Percentiles rank a stretch among this genome's conserved stretches.
Evolutionary conservation across 2,797 vertebrate species (phyloP).

Genomic region (Chelidonichthys spinosus): DNA sequence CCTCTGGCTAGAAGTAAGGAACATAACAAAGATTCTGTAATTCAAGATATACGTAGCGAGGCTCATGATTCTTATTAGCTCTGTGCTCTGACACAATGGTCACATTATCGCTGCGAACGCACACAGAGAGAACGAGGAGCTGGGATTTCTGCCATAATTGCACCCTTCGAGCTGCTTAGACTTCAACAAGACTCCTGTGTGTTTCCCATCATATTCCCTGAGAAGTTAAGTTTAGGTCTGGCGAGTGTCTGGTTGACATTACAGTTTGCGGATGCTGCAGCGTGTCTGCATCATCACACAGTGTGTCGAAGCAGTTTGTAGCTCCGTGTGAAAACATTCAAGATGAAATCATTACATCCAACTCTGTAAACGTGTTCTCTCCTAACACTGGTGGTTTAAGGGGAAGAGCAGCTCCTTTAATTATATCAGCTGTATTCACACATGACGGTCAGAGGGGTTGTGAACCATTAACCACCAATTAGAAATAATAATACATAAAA

Average conservation of each 20-base stretch:
- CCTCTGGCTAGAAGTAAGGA: background rate
- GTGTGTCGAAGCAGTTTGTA: slow-evolving; percentile 9
- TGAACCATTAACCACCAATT: background rate
- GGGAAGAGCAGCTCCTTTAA: background rate
- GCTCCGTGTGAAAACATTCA: slow-evolving; percentile 4
- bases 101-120: slow-evolving; percentile 21
- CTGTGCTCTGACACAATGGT: slow-evolving; percentile 21
- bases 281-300: background rate
- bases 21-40: slow-evolving; percentile 2
- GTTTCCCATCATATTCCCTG: slow-evolving; percentile 3
- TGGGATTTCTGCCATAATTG: slow-evolving; percentile 6
- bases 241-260: slow-evolving; percentile 2
- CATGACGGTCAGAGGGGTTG: background rate
- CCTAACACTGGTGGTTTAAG: background rate
- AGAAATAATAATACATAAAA: background rate
- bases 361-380: background rate
- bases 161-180: background rate
- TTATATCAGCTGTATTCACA: background rate
- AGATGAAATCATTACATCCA: background rate
- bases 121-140: background rate
- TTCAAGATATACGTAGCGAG: slow-evolving; percentile 3
- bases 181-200: slow-evolving; percentile 9
- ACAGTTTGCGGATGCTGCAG: background rate
- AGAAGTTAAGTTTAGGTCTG: slow-evolving; percentile 1
- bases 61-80: background rate